A percentile compares a stretch with the other conserved stretches of the same genome.
Evolutionary conservation across 1,140 invertebrate species (phyloP).

Genomic region (Tribolium madens): DNA sequence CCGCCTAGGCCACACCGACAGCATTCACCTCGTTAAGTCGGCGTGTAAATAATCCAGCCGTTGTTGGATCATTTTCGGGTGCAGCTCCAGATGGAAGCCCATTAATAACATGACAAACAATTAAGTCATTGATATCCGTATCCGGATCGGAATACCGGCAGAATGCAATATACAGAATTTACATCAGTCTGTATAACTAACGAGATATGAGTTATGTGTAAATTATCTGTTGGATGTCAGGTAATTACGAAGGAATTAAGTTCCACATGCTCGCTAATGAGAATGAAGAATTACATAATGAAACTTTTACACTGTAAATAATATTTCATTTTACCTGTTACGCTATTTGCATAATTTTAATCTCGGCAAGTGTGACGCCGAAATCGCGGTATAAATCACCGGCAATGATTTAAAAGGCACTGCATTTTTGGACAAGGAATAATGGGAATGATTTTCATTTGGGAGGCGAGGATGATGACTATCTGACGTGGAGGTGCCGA

Average conservation of each 20-base stretch:
- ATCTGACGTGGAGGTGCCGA: not conserved
- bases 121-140: constrained; percentile 32
- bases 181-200: constrained; percentile 25
- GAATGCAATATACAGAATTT: constrained; percentile 18
- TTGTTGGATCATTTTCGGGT: constrained; percentile 1
- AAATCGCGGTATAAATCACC: constrained; percentile 20
- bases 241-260: constrained; percentile 15
- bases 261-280: constrained; percentile 3
- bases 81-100: not conserved
- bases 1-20: not conserved
- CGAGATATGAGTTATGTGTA: constrained; percentile 31
- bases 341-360: constrained; percentile 31
- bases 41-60: constrained; percentile 11
- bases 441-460: constrained; percentile 7
- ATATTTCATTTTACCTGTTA: constrained; percentile 17
- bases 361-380: no score
- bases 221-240: constrained; percentile 27
- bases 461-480: not conserved
- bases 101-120: constrained; percentile 27
- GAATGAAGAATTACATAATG: not conserved
- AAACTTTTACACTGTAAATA: not conserved
- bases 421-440: not conserved
- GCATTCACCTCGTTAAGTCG: not conserved
- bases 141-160: constrained; percentile 19
- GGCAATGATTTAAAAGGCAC: constrained; percentile 2